Evolutionary conservation across 2,888 invertebrate species (phyloP), one percentile per base, ranked within the genome.

Genomic region (Adela reaumurella): DNA sequence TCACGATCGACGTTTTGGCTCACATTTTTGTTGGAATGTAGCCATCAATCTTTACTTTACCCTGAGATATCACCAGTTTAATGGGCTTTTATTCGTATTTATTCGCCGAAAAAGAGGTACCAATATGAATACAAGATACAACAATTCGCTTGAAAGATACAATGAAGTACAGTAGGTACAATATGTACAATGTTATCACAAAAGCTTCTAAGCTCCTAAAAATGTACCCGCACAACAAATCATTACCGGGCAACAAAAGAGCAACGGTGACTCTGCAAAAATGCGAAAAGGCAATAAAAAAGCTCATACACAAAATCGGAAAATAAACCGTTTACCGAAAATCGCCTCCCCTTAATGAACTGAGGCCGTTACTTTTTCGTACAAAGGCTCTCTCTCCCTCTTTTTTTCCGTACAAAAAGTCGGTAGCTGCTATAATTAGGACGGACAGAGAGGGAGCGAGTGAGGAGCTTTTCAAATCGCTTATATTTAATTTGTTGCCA

Each of bases 381-480:
- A 35, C 35, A 35, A 4, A 35, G 14, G 14, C 4, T 4, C 35
- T 3, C 35, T 14, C n/a, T 35, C n/a, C n/a, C n/a, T n/a, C n/a
- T n/a, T n/a, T n/a, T 35, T 35, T 35, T 35, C 35, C 11, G 35
- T 35, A 35, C 14, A 35, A 35, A 35, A 35, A 35, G 35, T 35
- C 35, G 35, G 35, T 35, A 35, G 35, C 35, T 35, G 35, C 14
- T 35, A 14, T 35, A 35, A 35, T 35, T 35, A 35, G 3, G 35
- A 14, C n/a, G 35, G 35, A 35, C 3, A 35, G 35, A 35, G 14
- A 35, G n/a, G n/a, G 35, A 8, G 6, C 35, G 50, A 52, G 52
- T 52, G 52, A 47, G 47, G 45, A 49, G 45, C 50, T 46, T 51
- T 52, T 46, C 50, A 51, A 53, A 55, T 54, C 53, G 48, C 51